phyloP scores from a whole-genome alignment of 2,797 vertebrate genomes.

The Tadarida brasiliensis region DNA sequence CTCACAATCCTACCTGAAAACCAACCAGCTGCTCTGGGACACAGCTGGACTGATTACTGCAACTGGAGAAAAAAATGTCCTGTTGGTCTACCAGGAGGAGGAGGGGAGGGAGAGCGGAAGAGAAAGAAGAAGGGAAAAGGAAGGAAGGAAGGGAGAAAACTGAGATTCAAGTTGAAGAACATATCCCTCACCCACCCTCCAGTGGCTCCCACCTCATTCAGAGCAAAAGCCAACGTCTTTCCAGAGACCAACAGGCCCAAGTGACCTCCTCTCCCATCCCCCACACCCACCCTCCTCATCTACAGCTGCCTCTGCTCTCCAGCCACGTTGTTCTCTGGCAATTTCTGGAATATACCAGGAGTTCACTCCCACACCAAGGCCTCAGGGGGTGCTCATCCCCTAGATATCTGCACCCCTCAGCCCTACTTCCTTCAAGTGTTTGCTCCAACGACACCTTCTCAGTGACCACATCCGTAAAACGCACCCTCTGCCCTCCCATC shows the following conservation, averaged over 20 bases:
- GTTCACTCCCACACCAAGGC: not conserved
- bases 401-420: too few relatives aligned
- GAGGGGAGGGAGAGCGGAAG: not conserved
- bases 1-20: not conserved
- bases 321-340: not conserved
- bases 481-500: not conserved
- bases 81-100: not conserved
- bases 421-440: not conserved
- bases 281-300: not conserved
- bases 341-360: not conserved
- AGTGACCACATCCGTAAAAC: not conserved
- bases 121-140: not conserved
- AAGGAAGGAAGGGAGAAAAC: not conserved
- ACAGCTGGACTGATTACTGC: not conserved
- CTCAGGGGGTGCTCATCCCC: not conserved
- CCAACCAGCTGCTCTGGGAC: not conserved
- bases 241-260: not conserved
- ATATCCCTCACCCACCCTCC: not conserved
- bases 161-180: not conserved
- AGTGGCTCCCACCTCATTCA: not conserved
- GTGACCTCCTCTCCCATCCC: not conserved
- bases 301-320: not conserved
- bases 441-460: not conserved
- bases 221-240: not conserved
- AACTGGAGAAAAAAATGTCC: not conserved